A percentile compares a stretch with the other conserved stretches of the same genome.
These are phyloP conservation scores for Ploceus nigricollis DNA, from an alignment of 2,113 vertebrate species.

Conservation along the genomic window DNA sequence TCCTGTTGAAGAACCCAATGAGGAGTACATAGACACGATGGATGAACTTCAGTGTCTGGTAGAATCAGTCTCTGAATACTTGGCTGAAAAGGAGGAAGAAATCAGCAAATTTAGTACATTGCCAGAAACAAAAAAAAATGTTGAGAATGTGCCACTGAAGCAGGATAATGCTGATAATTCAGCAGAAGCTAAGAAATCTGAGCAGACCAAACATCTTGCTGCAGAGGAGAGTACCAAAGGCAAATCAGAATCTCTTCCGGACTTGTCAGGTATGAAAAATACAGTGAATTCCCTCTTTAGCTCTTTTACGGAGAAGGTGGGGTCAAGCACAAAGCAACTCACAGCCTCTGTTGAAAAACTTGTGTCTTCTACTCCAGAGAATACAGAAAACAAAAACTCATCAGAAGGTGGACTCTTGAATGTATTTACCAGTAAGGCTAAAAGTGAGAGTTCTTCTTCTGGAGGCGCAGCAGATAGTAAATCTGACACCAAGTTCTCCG, in stretches of 20 bases:
- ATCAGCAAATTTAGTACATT: constrained; percentile 84
- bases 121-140: constrained; percentile 68
- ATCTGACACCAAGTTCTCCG: constrained; percentile 65
- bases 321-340: constrained; percentile 78
- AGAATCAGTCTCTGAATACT: constrained; percentile 91
- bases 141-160: neutral
- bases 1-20: constrained; percentile 71
- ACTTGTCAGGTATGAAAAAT: constrained; percentile 81
- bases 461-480: constrained; percentile 61
- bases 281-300: constrained; percentile 82
- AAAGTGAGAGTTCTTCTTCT: constrained; percentile 67
- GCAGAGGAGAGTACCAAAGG: constrained; percentile 11
- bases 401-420: constrained; percentile 72
- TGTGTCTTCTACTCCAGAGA: constrained; percentile 61
- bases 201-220: constrained; percentile 8
- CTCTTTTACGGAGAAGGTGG: constrained; percentile 85
- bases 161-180: constrained; percentile 38
- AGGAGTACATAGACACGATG: constrained; percentile 82
- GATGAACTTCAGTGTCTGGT: constrained; percentile 90
- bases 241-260: constrained; percentile 61
- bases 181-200: constrained; percentile 33
- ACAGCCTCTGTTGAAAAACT: constrained; percentile 74
- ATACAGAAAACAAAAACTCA: constrained; percentile 49
- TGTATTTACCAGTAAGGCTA: constrained; percentile 72
- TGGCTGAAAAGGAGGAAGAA: constrained; percentile 93